Base-by-base conservation (phyloP, 2,888 invertebrate species). In the Hedychridium roseum region DNA sequence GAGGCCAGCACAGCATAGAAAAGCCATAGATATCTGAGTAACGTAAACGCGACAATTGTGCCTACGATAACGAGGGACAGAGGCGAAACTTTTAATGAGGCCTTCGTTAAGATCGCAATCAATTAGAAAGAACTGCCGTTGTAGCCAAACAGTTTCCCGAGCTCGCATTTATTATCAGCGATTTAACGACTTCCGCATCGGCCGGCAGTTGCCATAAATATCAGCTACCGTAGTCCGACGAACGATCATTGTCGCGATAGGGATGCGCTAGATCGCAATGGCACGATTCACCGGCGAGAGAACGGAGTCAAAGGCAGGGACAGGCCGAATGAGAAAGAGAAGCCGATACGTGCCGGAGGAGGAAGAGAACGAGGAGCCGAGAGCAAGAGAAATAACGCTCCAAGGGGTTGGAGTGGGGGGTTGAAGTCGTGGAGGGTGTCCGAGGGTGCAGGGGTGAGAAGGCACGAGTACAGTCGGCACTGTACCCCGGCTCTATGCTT, bases 101-200 rank as follows among this genome's bases (percentile, higher is more conserved):
- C n/a, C n/a, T n/a, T n/a, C n/a, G n/a, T n/a, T n/a, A n/a, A n/a
- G n/a, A n/a, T n/a, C n/a, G n/a, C n/a, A n/a, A n/a, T n/a, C n/a
- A n/a, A n/a, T n/a, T n/a, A n/a, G n/a, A n/a, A n/a, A n/a, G n/a
- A n/a, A n/a, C n/a, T n/a, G n/a, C n/a, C n/a, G n/a, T n/a, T n/a
- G n/a, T n/a, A n/a, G n/a, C n/a, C n/a, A n/a, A n/a, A n/a, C n/a
- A n/a, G n/a, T n/a, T n/a, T n/a, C n/a, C n/a, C n/a, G n/a, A n/a
- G n/a, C n/a, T n/a, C n/a, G 64, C 71, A 70, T 76, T 73, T 71
- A 73, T 74, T 74, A 76, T 73, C 69, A 67, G 68, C 70, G 66
- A 73, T 76, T 76, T 72, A 73, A 73, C 71, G 68, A 67, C 71
- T 73, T 71, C 70, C 67, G 70, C 70, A 69, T 69, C 69, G 66